phyloP scores from a whole-genome alignment of 2,113 vertebrate genomes.

The Dromaius novaehollandiae region DNA sequence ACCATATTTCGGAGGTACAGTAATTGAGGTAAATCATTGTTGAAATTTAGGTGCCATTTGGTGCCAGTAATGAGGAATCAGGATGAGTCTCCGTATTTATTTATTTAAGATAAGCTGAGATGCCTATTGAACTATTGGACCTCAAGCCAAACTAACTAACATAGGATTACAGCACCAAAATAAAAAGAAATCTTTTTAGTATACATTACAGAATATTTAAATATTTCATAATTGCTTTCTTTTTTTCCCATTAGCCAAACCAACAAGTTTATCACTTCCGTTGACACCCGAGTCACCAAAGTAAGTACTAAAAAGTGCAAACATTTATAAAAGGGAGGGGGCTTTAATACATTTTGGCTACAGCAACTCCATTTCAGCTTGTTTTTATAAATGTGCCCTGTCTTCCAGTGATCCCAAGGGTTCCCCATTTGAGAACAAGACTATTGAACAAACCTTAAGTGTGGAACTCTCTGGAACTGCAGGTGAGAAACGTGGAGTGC shows the following conservation, averaged over 20 bases:
- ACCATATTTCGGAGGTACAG: slow-evolving; percentile 11
- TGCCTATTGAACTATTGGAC: neutral
- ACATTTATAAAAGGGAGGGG: slow-evolving; percentile 89
- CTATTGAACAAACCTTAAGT: slow-evolving; percentile 99
- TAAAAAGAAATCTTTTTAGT: neutral
- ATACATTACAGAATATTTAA: neutral
- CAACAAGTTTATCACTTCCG: slow-evolving; percentile 99
- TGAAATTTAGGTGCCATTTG: slow-evolving; percentile 19
- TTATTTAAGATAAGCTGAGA: neutral
- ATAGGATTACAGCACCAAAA: neutral
- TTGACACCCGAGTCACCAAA: slow-evolving; percentile 99
- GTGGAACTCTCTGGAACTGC: slow-evolving; percentile 99
- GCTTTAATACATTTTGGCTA: slow-evolving; percentile 88
- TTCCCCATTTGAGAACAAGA: slow-evolving; percentile 99
- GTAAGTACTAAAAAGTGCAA: slow-evolving; percentile 97
- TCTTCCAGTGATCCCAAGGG: slow-evolving; percentile 99
- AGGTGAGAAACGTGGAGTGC: slow-evolving; percentile 81
- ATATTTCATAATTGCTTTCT: slow-evolving; percentile 65
- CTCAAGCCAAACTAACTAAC: neutral
- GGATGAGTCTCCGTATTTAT: neutral
- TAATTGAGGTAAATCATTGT: slow-evolving; percentile 28
- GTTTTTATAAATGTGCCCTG: slow-evolving; percentile 89
- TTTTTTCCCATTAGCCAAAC: slow-evolving; percentile 94
- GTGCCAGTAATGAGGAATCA: neutral
- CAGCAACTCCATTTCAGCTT: slow-evolving; percentile 86